These are phyloP conservation scores for Melangyna quadrimaculata DNA, from an alignment of 2,888 invertebrate genomes.

Conservation along the genomic window DNA sequence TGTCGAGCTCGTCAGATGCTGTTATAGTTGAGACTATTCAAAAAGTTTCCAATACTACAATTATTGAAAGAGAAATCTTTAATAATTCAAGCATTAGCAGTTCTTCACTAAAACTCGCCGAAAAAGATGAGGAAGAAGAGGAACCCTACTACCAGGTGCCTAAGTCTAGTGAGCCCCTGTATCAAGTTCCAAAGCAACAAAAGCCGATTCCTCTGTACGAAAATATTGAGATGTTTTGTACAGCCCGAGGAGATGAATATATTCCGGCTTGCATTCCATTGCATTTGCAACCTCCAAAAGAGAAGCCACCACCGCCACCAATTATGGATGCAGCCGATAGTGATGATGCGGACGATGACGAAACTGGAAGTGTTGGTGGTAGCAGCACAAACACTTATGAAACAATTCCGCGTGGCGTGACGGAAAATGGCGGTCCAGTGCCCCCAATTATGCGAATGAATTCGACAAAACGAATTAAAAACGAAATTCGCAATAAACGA, in stretches of 20 bases:
- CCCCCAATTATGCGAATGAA: slow-evolving; percentile 87
- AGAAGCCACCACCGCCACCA: slow-evolving; percentile 92
- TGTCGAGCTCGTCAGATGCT: slow-evolving; percentile 42
- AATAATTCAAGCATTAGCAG: slow-evolving; percentile 25
- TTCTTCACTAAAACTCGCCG: slow-evolving; percentile 48
- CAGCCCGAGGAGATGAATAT: slow-evolving; percentile 81
- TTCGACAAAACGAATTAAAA: slow-evolving; percentile 92
- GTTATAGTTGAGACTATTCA: slow-evolving; percentile 61
- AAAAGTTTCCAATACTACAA: slow-evolving; percentile 75
- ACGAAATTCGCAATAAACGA: slow-evolving; percentile 91
- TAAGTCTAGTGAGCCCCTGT: slow-evolving; percentile 79
- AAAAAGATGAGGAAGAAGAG: slow-evolving; percentile 52
- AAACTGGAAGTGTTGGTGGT: slow-evolving; percentile 75
- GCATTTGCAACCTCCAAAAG: slow-evolving; percentile 88
- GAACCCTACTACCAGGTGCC: slow-evolving; percentile 81
- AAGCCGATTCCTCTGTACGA: slow-evolving; percentile 84
- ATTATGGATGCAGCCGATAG: slow-evolving; percentile 83
- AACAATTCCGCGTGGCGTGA: slow-evolving; percentile 75
- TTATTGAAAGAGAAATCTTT: slow-evolving; percentile 15
- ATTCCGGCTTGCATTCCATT: slow-evolving; percentile 77
- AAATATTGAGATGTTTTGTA: slow-evolving; percentile 84
- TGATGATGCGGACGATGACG: slow-evolving; percentile 73
- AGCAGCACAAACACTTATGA: slow-evolving; percentile 78
- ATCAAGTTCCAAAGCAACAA: slow-evolving; percentile 80
- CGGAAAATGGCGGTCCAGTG: slow-evolving; percentile 73